Evolutionary conservation across 2,888 invertebrate genomes (phyloP).

Genomic region (Morpho helenor): DNA sequence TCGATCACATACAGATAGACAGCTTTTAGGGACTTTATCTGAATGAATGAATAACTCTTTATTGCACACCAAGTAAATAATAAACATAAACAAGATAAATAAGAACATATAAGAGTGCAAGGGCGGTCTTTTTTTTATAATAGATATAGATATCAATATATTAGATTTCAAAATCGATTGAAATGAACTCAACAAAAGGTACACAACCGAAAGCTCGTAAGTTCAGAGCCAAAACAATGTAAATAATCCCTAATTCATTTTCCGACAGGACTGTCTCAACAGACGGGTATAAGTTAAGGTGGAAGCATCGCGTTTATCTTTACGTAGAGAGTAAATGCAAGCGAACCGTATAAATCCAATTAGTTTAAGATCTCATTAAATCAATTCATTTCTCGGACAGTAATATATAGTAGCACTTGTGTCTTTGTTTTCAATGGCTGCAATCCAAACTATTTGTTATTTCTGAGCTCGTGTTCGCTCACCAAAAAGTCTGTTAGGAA

Average conservation of each 20-base stretch:
- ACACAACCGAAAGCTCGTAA: slow-evolving; percentile 18
- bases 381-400: slow-evolving; percentile 69
- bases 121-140: too few species aligned
- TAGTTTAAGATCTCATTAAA: slow-evolving; percentile 72
- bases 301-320: slow-evolving; percentile 46
- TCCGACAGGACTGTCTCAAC: slow-evolving; percentile 42
- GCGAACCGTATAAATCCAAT: slow-evolving; percentile 66
- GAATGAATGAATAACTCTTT: too few species aligned
- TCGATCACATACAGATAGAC: too few species aligned
- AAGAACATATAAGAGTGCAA: too few species aligned
- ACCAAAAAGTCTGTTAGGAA: slow-evolving; percentile 42
- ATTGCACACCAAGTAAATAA: too few species aligned
- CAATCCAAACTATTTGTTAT: slow-evolving; percentile 72
- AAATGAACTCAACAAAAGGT: slow-evolving; percentile 3
- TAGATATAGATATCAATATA: too few species aligned
- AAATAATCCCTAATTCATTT: slow-evolving; percentile 59
- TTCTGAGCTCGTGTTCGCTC: slow-evolving; percentile 43
- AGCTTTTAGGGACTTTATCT: too few species aligned
- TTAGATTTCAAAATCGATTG: background rate
- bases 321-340: slow-evolving; percentile 52
- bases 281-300: slow-evolving; percentile 32
- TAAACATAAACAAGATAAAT: too few species aligned
- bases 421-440: slow-evolving; percentile 69
- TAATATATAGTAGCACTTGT: slow-evolving; percentile 56
- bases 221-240: slow-evolving; percentile 49